Conservation (phyloP, 2,797 vertebrate genomes). For the Psittacula echo region DNA sequence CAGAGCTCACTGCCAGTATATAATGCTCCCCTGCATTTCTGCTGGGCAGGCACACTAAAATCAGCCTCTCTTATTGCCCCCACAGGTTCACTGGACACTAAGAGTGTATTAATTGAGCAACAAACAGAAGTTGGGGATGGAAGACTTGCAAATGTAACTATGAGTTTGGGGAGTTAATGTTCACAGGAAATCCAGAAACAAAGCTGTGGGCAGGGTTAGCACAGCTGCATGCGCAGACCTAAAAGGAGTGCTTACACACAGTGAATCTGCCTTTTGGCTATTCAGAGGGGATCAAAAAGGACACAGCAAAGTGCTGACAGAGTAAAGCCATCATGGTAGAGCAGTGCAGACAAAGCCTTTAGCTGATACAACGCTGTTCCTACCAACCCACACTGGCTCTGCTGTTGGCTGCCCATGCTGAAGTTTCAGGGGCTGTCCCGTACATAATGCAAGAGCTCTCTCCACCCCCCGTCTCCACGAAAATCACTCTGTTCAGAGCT, state of each 20-base stretch:
- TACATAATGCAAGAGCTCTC: neutral
- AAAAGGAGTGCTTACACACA: neutral
- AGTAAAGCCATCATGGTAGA: neutral
- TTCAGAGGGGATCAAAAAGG: conserved; percentile 1
- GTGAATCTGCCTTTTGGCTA: neutral
- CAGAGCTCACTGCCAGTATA: neutral
- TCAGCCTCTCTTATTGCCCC: neutral
- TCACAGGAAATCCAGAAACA: neutral
- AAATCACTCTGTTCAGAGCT: neutral
- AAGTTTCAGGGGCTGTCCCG: neutral
- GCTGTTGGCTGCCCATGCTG: neutral
- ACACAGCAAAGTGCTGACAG: neutral
- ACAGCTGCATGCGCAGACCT: neutral
- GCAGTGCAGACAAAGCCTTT: neutral
- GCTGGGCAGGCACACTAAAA: neutral
- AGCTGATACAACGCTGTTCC: neutral
- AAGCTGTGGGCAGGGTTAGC: neutral
- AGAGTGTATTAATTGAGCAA: neutral
- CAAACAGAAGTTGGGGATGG: neutral
- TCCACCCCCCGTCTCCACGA: neutral
- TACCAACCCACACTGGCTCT: neutral
- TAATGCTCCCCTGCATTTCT: neutral
- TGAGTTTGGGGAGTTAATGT: neutral
- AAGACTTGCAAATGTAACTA: neutral
- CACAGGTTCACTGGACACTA: neutral